Conservation (phyloP, 1,140 invertebrate genomes). For the Pseudomyrmex cubaensis region DNA sequence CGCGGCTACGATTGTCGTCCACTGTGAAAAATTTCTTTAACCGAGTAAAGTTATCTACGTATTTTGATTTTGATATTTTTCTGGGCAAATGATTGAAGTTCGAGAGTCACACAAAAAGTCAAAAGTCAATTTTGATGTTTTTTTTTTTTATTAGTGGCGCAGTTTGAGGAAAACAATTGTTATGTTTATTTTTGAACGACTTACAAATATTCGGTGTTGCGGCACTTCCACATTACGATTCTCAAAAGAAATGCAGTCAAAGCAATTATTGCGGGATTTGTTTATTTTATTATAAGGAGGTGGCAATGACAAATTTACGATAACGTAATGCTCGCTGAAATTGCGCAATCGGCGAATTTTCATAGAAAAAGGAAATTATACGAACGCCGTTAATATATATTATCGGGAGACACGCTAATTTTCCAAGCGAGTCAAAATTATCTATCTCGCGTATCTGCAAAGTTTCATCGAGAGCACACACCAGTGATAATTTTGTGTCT, state of each 20-base stretch:
- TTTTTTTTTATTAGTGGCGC: too few relatives aligned
- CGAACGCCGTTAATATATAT: neutral
- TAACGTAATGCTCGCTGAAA: constrained; percentile 13
- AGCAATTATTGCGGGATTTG: constrained; percentile 28
- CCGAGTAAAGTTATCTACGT: neutral
- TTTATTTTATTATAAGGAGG: constrained; percentile 13
- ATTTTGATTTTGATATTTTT: too few relatives aligned
- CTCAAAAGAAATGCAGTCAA: neutral
- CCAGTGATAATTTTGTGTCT: neutral
- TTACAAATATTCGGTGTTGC: too few relatives aligned
- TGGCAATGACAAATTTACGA: constrained; percentile 12
- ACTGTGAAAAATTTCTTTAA: constrained; percentile 10
- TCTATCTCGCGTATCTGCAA: neutral
- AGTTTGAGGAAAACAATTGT: too few relatives aligned
- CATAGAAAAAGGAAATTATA: constrained; percentile 31
- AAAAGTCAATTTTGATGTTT: too few relatives aligned
- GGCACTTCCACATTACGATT: constrained; percentile 6
- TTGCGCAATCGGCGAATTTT: constrained; percentile 33
- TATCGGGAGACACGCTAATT: constrained; percentile 23
- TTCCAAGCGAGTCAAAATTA: neutral
- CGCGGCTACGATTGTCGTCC: constrained; percentile 31
- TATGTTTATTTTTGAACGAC: too few relatives aligned
- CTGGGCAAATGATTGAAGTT: too few relatives aligned
- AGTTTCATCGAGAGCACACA: too few relatives aligned
- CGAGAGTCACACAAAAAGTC: too few relatives aligned